Evolutionary conservation across 2,113 vertebrate genomes (phyloP).

Genomic region (Malurus cyaneus): DNA sequence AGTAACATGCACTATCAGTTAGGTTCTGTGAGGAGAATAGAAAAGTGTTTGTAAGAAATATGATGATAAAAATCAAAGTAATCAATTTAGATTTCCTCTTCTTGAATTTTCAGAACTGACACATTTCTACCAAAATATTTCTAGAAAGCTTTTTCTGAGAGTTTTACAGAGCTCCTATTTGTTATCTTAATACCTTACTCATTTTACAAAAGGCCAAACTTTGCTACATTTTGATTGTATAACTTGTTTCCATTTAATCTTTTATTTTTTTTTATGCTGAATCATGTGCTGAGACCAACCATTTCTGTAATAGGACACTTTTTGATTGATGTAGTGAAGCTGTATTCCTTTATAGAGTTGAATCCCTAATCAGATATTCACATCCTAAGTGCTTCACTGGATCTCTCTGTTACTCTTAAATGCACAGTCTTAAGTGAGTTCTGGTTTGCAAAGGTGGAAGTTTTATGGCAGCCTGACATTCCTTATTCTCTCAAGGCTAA

Average conservation of each 20-base stretch:
- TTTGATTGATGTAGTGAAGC: neutral
- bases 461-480: slow-evolving; percentile 9
- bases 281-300: neutral
- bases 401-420: neutral
- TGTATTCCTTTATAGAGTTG: neutral
- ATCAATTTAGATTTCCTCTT: neutral
- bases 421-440: neutral
- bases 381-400: slow-evolving; percentile 19
- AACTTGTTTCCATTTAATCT: neutral
- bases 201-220: neutral
- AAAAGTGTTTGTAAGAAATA: neutral
- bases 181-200: neutral
- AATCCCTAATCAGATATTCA: slow-evolving; percentile 36
- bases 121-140: neutral
- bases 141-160: neutral
- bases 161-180: neutral
- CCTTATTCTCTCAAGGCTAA: neutral
- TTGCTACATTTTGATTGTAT: neutral
- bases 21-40: neutral
- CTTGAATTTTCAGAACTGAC: neutral
- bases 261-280: neutral
- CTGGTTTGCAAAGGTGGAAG: neutral
- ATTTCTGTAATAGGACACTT: neutral
- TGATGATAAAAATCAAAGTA: neutral
- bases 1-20: neutral